These are phyloP conservation scores for Leptinotarsa haldemani DNA, from an alignment of 2,888 invertebrate genomes.

Conservation along the genomic window DNA sequence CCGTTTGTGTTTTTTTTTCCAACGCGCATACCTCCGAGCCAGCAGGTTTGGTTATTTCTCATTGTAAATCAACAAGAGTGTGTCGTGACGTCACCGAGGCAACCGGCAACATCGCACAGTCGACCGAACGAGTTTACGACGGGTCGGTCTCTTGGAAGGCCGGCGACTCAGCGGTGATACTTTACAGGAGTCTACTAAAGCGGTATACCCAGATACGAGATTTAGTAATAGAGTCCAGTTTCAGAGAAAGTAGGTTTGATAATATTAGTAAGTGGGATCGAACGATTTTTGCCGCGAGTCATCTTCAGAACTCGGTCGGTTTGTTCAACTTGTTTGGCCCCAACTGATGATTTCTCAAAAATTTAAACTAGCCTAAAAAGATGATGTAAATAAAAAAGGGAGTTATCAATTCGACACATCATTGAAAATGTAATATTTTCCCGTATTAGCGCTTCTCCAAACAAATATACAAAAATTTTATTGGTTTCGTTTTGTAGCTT, in stretches of 20 bases:
- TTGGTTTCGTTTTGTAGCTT: too few relatives aligned
- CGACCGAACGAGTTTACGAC: constrained; percentile 42
- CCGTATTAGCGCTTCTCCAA: too few relatives aligned
- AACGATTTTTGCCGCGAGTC: constrained; percentile 7
- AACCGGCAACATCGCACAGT: constrained; percentile 59
- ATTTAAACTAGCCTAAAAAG: too few relatives aligned
- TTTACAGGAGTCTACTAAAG: constrained; percentile 51
- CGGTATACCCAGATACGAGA: constrained; percentile 62
- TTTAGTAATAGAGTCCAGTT: constrained; percentile 60
- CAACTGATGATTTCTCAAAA: not conserved
- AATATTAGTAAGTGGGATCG: constrained; percentile 29
- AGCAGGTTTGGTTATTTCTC: constrained; percentile 64
- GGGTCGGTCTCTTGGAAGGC: constrained; percentile 23
- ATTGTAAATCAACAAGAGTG: constrained; percentile 66
- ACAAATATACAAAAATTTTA: too few relatives aligned
- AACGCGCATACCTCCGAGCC: constrained; percentile 36
- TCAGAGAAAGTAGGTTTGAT: constrained; percentile 59
- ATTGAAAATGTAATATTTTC: too few relatives aligned
- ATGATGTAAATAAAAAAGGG: too few relatives aligned
- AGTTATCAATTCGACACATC: too few relatives aligned
- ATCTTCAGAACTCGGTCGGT: not conserved
- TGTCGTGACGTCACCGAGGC: constrained; percentile 60
- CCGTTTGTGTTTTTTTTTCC: constrained; percentile 42
- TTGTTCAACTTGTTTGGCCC: not conserved
- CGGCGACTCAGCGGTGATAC: constrained; percentile 45